phyloP scores from a whole-genome alignment of 2,888 invertebrate genomes.

The Prenolepis imparis region DNA sequence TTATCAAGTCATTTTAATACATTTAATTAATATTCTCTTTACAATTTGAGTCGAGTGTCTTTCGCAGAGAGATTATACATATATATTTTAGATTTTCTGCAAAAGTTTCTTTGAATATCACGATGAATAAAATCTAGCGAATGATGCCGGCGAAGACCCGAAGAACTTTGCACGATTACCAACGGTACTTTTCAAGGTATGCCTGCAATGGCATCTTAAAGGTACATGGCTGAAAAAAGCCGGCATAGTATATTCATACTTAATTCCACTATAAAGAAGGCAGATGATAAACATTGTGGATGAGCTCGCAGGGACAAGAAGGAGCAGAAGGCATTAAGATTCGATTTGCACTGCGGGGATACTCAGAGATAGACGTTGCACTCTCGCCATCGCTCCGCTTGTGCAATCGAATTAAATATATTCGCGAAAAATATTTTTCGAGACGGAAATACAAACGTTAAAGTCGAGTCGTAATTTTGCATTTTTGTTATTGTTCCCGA shows the following conservation, averaged over 20 bases:
- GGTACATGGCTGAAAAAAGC: constrained; percentile 22
- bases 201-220: constrained; percentile 42
- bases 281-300: constrained; percentile 44
- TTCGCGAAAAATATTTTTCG: constrained; percentile 6
- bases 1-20: neutral
- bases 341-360: constrained; percentile 24
- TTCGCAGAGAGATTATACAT: neutral
- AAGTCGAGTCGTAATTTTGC: neutral
- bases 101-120: neutral
- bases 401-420: constrained; percentile 12
- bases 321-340: constrained; percentile 22
- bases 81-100: constrained; percentile 11
- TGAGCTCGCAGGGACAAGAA: constrained; percentile 16
- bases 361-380: neutral
- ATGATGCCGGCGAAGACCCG: constrained; percentile 9
- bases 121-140: constrained; percentile 29
- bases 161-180: constrained; percentile 35
- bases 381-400: neutral
- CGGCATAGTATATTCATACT: constrained; percentile 36
- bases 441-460: neutral
- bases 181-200: constrained; percentile 36
- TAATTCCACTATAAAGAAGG: constrained; percentile 30
- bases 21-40: neutral
- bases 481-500: neutral
- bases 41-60: neutral